Percentiles rank a stretch among this genome's conserved stretches.
phyloP scores from a whole-genome alignment of 2,888 invertebrate genomes.

The Leucoma salicis region DNA sequence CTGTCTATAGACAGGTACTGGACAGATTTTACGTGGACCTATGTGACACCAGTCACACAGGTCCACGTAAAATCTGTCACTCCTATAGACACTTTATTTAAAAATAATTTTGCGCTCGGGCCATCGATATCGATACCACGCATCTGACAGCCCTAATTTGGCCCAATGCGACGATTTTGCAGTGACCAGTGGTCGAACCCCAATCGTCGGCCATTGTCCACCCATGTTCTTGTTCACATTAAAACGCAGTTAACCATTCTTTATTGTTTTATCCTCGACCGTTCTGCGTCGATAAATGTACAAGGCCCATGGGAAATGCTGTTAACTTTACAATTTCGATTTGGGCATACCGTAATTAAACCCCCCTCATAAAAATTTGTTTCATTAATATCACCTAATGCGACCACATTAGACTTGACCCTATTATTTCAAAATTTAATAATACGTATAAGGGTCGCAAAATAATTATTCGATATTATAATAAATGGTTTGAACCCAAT shows the following conservation, averaged over 20 bases:
- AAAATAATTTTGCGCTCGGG: no score
- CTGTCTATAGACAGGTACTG: no score
- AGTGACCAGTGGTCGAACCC: slow-evolving; percentile 70
- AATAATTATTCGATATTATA: background rate
- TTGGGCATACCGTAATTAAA: slow-evolving; percentile 61
- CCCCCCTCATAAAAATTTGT: slow-evolving; percentile 67
- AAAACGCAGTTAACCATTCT: slow-evolving; percentile 80
- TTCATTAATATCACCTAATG: slow-evolving; percentile 57
- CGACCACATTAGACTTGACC: slow-evolving; percentile 27
- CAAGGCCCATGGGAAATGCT: slow-evolving; percentile 72
- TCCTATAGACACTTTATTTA: no score
- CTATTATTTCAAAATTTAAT: slow-evolving; percentile 47
- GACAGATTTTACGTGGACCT: no score
- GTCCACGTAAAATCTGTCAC: no score
- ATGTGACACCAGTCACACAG: no score
- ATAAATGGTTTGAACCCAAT: no score
- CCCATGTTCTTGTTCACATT: slow-evolving; percentile 78
- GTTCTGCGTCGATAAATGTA: slow-evolving; percentile 71
- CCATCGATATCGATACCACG: slow-evolving; percentile 8
- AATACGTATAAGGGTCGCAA: slow-evolving; percentile 33
- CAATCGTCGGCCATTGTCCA: slow-evolving; percentile 73
- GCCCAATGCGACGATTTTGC: slow-evolving; percentile 53
- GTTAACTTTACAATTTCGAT: slow-evolving; percentile 54
- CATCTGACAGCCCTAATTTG: slow-evolving; percentile 11
- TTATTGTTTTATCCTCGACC: slow-evolving; percentile 78